phyloP scores from a whole-genome alignment of 2,113 vertebrate genomes.

The Trematocara zebra region DNA sequence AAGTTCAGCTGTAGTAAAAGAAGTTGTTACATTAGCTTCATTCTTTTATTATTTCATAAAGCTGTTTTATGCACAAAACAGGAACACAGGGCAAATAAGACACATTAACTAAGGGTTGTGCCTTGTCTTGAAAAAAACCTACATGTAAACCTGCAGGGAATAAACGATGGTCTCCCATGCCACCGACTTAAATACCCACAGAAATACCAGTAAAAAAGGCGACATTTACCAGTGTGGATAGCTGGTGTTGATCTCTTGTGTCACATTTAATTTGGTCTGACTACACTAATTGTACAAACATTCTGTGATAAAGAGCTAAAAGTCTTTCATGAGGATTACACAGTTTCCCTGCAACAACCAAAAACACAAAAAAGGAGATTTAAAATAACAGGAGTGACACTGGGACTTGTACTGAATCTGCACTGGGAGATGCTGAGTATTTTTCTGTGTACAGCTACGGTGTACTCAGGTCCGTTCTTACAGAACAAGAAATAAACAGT shows the following conservation, averaged over 20 bases:
- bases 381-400: not conserved
- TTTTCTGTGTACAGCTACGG: not conserved
- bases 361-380: not conserved
- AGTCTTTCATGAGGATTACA: not conserved
- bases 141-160: not conserved
- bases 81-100: not conserved
- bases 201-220: not conserved
- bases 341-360: not conserved
- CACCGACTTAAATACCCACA: not conserved
- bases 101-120: not conserved
- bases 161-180: not conserved
- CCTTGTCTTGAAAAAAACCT: not conserved
- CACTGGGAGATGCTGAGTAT: not conserved
- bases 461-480: not conserved
- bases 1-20: not conserved
- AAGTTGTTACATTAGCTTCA: not conserved
- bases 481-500: not conserved
- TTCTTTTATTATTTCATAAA: not conserved
- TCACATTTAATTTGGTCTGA: not conserved
- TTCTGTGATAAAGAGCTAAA: not conserved
- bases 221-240: not conserved
- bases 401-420: not conserved
- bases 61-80: not conserved
- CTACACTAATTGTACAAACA: not conserved
- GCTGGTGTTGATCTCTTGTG: not conserved